Base-by-base conservation (phyloP, 1,140 invertebrate species). In the Daktulosphaira vitifoliae region DNA sequence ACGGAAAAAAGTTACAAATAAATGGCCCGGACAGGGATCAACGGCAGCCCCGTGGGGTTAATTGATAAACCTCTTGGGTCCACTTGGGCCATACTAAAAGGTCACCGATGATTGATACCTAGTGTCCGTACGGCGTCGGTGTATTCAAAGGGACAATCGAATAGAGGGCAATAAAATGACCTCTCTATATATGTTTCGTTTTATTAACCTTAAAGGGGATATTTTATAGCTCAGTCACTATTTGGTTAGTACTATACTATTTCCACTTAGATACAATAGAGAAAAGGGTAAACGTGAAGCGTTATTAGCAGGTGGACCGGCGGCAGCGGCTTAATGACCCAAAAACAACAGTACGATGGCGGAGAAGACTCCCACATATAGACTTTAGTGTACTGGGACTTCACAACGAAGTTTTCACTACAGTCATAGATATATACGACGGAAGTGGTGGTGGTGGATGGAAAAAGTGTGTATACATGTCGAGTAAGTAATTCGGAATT, bases 61-160 rank as follows among this genome's bases (percentile, higher is more conserved):
- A 59, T 59, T 59, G 42, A 59, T 59, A 59, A 38, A 59, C 54
- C 54, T 59, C 54, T 59, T 59, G 54, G 54, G 54, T 59, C 54
- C 54, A 59, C 54, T 59, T 59, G 39, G 22, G 23, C 25, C 54
- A 33, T 16, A 3, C 18, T 23, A 46, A 62, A 62, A 62, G 56
- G 56, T 62, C 56, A 39, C 42, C 56, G 56, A 62, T 62, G 56
- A 62, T 48, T 48, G 56, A 62, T 48, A 62, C 56, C 20, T 11
- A 11, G 29, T 33, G 56, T 59, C 39, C 23, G 23, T 3, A 11
- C 5, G 5, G 29, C 5, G 39, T 44, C 39, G 18, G 23, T 5
- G 8, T 33, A 33, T 26, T 42, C 6, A 42, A 56, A 37, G 42
- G 38, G 11, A 62, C 56, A 62, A 62, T 48, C 42, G 56, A 62